phyloP scores from a whole-genome alignment of 2,113 vertebrate genomes.

The Carlito syrichta region DNA sequence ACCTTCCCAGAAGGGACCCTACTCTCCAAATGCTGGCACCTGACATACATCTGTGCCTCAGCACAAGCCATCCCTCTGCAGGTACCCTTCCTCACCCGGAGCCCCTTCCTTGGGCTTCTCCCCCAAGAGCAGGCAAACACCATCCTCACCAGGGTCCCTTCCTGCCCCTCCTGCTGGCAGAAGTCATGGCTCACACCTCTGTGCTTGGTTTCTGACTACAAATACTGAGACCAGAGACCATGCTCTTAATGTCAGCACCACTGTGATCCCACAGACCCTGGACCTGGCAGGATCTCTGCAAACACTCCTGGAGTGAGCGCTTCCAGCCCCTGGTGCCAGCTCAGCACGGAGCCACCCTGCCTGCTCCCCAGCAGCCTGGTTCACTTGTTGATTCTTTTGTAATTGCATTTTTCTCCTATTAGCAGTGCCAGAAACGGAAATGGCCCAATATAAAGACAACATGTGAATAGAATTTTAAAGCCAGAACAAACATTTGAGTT shows the following conservation, averaged over 20 bases:
- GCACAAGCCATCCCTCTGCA: neutral
- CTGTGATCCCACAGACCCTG: neutral
- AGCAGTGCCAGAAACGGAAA: slow-evolving; percentile 50
- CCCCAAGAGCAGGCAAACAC: neutral
- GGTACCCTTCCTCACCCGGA: neutral
- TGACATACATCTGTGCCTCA: neutral
- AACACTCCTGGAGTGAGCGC: neutral
- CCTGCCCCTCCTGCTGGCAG: neutral
- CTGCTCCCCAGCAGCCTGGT: neutral
- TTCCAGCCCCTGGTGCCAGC: too few species aligned
- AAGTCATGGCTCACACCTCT: neutral
- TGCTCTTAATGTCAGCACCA: neutral
- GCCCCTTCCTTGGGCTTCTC: neutral
- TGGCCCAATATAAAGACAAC: slow-evolving; percentile 53
- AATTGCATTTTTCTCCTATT: slow-evolving; percentile 3
- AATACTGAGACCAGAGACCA: neutral
- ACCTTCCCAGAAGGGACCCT: neutral
- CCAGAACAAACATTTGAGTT: slow-evolving; percentile 43
- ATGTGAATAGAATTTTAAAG: slow-evolving; percentile 37
- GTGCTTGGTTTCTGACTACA: neutral
- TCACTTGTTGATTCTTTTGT: neutral
- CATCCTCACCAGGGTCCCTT: neutral
- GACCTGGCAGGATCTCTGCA: neutral
- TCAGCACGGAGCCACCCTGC: too few species aligned
- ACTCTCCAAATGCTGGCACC: neutral